Evolutionary conservation across 2,888 invertebrate species (phyloP), one percentile per base, ranked within the genome.

Genomic region (Palloptera scutellata): DNA sequence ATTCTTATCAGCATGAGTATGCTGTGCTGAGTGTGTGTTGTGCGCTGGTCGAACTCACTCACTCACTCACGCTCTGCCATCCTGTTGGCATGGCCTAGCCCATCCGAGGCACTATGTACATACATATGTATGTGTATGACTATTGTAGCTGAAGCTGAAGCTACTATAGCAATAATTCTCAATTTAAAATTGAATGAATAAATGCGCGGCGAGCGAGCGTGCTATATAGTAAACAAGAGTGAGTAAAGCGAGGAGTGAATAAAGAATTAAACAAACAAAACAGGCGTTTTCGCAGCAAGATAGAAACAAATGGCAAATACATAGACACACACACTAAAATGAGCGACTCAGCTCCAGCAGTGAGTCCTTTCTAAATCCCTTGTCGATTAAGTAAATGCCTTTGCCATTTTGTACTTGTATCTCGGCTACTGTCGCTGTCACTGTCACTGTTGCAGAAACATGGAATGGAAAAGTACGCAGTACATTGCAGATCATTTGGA

Each of bases 331-430:
- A 71, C n/a, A 17, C 19, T 42, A 12, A 53, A 15, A 40, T 62
- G 45, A n/a, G 62, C 17, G 62, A 54, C 62, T 62, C 30, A 64
- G 54, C 57, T 40, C 1, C 15, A 48, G 64, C 11, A 19, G 43
- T 13, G 54, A 52, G 64, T 64, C 61, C 57, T 64, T 68, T 60
- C 68, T 61, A 68, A 79, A 79, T 79, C 79, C 80, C 80, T 74
- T 80, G 79, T 80, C 79, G 79, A 79, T 79, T 80, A 79, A 79
- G 79, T 78, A 78, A 64, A 79, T 78, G 80, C 80, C 77, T 76
- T 77, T 76, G 77, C 78, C 78, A 76, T 79, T 78, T 77, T 64
- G 64, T 58, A 58, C 52, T 43, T 20, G 20, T 40, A 19, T 9
- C 40, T 55, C 20, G 20, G 9, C n/a, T 55, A 5, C 41, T 58